Percentiles rank a stretch among this genome's conserved stretches.
Conservation (phyloP, 2,797 vertebrate species). For the Cetoscarus ocellatus region DNA sequence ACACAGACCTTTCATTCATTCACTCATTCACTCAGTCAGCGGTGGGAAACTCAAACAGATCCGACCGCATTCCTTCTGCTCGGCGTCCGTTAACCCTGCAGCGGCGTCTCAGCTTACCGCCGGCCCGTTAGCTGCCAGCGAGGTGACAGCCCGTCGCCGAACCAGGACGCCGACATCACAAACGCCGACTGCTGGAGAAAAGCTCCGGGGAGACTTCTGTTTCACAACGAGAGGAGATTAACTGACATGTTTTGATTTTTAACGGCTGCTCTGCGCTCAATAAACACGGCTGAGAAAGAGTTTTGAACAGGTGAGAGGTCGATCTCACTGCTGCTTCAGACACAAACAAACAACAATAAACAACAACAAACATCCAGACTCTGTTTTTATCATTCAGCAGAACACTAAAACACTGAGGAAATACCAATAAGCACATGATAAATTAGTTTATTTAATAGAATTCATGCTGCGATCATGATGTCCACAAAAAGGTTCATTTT, state of each 20-base stretch:
- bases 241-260: neutral
- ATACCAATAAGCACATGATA: no score
- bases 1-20: neutral
- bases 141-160: neutral
- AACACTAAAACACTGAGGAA: no score
- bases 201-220: neutral
- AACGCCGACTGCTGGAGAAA: neutral
- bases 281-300: neutral
- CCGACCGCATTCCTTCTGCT: slow-evolving; percentile 64
- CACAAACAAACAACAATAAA: no score
- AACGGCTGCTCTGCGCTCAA: neutral
- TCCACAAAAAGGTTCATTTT: no score
- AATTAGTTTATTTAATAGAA: no score
- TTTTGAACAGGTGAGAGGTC: no score
- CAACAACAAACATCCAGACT: no score
- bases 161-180: neutral
- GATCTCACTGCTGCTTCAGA: no score
- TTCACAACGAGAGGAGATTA: neutral
- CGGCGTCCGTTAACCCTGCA: slow-evolving; percentile 40
- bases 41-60: slow-evolving; percentile 65
- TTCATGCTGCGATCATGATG: no score
- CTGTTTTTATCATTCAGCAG: no score
- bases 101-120: slow-evolving; percentile 7
- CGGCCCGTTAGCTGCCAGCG: slow-evolving; percentile 16
- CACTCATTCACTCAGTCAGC: slow-evolving; percentile 3